Conservation (phyloP, 2,888 invertebrate genomes). For the Drosophila ezoana region DNA sequence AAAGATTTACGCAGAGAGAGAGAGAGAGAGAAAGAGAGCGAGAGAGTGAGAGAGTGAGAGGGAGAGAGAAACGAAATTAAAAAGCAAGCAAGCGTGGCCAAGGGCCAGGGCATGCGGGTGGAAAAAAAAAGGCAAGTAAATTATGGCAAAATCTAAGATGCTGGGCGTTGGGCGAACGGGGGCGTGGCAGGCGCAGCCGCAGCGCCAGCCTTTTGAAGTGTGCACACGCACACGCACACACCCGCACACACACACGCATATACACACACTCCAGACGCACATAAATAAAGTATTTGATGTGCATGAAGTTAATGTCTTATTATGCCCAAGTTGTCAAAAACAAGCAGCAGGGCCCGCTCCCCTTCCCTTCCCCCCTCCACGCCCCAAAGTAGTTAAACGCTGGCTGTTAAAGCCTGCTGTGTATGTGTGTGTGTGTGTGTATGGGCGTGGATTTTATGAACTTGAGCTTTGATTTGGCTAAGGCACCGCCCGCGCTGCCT, state of each 20-base stretch:
- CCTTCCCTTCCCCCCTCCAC: slow-evolving; percentile 3
- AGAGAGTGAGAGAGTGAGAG: slow-evolving; percentile 1
- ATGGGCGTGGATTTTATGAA: slow-evolving; percentile 69
- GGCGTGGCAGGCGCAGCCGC: slow-evolving; percentile 65
- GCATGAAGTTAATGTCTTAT: slow-evolving; percentile 82
- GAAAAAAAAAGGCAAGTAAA: slow-evolving; percentile 41
- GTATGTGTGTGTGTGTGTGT: slow-evolving; percentile 19
- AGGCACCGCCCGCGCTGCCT: slow-evolving; percentile 67
- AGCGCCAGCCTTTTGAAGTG: slow-evolving; percentile 73
- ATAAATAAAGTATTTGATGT: slow-evolving; percentile 81
- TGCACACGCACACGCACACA: slow-evolving; percentile 33
- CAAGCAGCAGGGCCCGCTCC: slow-evolving; percentile 56
- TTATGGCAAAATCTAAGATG: slow-evolving; percentile 74
- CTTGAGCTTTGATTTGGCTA: slow-evolving; percentile 76
- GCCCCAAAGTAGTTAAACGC: slow-evolving; percentile 54
- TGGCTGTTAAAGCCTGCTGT: slow-evolving; percentile 58
- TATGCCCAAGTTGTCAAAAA: slow-evolving; percentile 82
- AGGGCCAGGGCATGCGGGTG: slow-evolving; percentile 11
- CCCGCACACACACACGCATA: slow-evolving; percentile 23
- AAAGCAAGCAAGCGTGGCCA: slow-evolving; percentile 71
- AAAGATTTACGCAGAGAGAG: slow-evolving; percentile 51
- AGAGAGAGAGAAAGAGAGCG: slow-evolving; percentile 4
- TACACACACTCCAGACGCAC: slow-evolving; percentile 69
- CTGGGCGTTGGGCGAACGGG: slow-evolving; percentile 31
- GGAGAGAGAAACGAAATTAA: slow-evolving; percentile 59